These are phyloP conservation scores for Zaprionus inermis DNA, from an alignment of 1,140 invertebrate genomes.

Conservation along the genomic window DNA sequence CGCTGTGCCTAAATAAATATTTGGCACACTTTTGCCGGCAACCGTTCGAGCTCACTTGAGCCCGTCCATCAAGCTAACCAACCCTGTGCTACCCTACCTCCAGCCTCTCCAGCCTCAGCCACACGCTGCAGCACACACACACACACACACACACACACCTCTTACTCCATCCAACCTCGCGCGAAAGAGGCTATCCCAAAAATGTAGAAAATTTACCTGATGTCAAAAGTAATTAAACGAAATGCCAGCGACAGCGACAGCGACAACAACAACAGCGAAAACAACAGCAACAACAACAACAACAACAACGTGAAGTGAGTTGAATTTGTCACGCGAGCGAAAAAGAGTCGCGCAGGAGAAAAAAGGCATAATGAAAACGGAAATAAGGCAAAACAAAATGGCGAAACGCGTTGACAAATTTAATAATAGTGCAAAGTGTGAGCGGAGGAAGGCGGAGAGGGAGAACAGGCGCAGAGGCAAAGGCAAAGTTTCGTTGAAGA, in stretches of 20 bases:
- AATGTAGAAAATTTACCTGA: slow-evolving; percentile 69
- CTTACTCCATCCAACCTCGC: neutral
- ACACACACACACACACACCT: slow-evolving; percentile 26
- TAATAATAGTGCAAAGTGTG: slow-evolving; percentile 51
- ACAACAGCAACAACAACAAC: slow-evolving; percentile 19
- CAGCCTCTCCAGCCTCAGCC: neutral
- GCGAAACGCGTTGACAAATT: slow-evolving; percentile 38
- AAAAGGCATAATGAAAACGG: slow-evolving; percentile 1
- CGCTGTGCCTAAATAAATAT: slow-evolving; percentile 67
- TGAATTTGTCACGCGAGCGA: slow-evolving; percentile 33
- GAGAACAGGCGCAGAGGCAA: neutral
- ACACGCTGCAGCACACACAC: slow-evolving; percentile 9
- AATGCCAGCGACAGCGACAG: slow-evolving; percentile 73
- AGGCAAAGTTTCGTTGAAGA: neutral
- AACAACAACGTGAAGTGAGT: neutral
- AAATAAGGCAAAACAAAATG: slow-evolving; percentile 32
- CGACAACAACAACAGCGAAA: slow-evolving; percentile 18
- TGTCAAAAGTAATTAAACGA: slow-evolving; percentile 79
- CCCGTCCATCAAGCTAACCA: neutral
- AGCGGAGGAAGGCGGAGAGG: neutral
- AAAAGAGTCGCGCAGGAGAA: slow-evolving; percentile 5
- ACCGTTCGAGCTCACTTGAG: slow-evolving; percentile 8
- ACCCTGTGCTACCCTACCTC: no score
- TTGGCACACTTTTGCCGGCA: slow-evolving; percentile 65
- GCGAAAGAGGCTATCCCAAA: slow-evolving; percentile 47